Evolutionary conservation across 2,888 invertebrate genomes (phyloP).

Genomic region (Nebria brevicollis): DNA sequence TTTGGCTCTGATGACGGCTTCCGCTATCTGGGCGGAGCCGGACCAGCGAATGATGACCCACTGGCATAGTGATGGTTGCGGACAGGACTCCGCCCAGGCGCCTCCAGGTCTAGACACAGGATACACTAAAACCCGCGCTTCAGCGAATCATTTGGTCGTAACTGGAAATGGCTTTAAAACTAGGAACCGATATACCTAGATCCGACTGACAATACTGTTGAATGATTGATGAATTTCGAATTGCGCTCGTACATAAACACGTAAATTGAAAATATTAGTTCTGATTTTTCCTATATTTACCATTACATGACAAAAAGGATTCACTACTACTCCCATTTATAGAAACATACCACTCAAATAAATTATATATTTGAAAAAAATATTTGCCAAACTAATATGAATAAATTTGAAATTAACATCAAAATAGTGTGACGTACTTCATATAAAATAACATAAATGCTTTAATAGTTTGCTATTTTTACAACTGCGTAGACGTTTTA

Average conservation of each 20-base stretch:
- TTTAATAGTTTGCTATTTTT: background rate
- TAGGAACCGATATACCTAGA: background rate
- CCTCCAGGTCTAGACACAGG: conserved; percentile 60
- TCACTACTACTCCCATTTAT: no score
- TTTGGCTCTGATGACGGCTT: conserved; percentile 11
- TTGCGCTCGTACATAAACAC: background rate
- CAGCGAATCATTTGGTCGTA: background rate
- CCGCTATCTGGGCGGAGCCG: conserved; percentile 26
- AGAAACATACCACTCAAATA: background rate
- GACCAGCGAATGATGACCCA: conserved; percentile 53
- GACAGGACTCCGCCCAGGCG: conserved; percentile 58
- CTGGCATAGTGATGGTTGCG: conserved; percentile 54
- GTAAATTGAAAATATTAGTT: background rate
- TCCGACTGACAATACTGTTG: background rate
- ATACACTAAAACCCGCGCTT: background rate
- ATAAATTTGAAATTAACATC: background rate
- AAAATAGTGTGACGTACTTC: background rate
- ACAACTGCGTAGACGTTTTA: background rate
- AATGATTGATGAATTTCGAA: background rate
- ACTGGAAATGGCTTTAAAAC: background rate
- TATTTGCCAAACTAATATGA: background rate
- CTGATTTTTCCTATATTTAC: background rate
- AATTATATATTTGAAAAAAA: background rate
- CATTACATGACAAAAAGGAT: background rate
- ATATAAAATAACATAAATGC: background rate